Evolutionary conservation across 2,888 invertebrate genomes (phyloP), one percentile per base, ranked within the genome.

Genomic region (Cryptops parisi): DNA sequence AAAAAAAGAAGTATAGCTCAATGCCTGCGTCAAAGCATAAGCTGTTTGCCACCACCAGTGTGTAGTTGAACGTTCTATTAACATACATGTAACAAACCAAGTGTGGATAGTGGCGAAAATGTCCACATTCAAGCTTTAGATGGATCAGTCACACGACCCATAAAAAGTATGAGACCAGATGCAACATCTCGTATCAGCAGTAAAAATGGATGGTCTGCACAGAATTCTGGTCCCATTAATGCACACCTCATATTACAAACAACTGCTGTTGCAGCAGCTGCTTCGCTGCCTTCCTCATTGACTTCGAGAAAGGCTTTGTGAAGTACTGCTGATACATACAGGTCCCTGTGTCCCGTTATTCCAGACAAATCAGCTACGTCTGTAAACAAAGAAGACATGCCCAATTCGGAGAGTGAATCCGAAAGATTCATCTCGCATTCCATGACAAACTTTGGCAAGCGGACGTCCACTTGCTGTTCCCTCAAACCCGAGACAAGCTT

Each of bases 271-370:
- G 83, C 85, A 2, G 87, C 84, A 43, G 87, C 81, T 0, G 85
- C 84, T 64, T 87, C 87, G 1, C 84, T 82, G 0, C 90, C 89
- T 64, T 87, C 83, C 65, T 90, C 90, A 66, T 86, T 83, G 0
- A 90, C 83, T 64, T 85, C 84, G 61, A 90, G 81, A 63, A 82
- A 84, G 0, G 86, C 82, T 66, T 89, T 89, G 64, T 90, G 89
- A 1, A 86, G 67, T 2, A 82, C 81, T 64, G 82, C 78, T 41
- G 78, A 78, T 2, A 89, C 80, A 52, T 63, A 68, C 19, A 88
- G 65, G 0, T 63, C 41, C 21, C 27, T 43, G 6, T 40, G 25
- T 9, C 40, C 22, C 21, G 49, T 38, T 9, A 49, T 49, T 15
- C 49, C 49, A n/a, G 49, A 38, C 21, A 49, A 21, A 21, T 49